Percentiles rank a stretch among this genome's conserved stretches.
Conservation (phyloP, 2,113 vertebrate genomes). For the Peromyscus polionotus region DNA sequence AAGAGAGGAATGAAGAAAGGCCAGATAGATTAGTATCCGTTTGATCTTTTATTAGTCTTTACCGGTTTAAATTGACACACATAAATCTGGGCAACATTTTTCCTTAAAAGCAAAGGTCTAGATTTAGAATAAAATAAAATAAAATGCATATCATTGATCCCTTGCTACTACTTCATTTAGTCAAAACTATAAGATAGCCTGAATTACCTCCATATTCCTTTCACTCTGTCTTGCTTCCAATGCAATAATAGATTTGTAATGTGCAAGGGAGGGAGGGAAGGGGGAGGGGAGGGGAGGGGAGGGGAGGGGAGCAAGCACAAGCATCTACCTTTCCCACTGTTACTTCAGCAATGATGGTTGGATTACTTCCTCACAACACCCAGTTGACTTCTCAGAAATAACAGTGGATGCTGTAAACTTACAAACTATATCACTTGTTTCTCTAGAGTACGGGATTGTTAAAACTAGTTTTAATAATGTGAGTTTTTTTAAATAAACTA, state of each 20-base stretch:
- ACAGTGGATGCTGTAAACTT: background rate
- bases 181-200: conserved; percentile 21
- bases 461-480: conserved; percentile 13
- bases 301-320: background rate
- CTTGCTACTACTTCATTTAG: conserved; percentile 28
- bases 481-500: background rate
- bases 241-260: background rate
- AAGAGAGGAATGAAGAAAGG: conserved; percentile 2
- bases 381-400: background rate
- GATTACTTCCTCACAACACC: background rate
- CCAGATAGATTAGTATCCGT: background rate
- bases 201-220: conserved; percentile 3
- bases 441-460: background rate
- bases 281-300: no score
- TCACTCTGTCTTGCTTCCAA: conserved; percentile 34
- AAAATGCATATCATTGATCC: background rate
- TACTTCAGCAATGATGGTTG: background rate
- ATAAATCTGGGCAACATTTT: conserved; percentile 27
- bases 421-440: background rate
- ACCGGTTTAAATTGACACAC: conserved; percentile 30
- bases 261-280: background rate
- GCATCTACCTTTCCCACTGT: background rate
- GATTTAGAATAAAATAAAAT: conserved; percentile 51
- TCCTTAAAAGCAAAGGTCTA: conserved; percentile 6
- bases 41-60: conserved; percentile 38